Evolutionary conservation across 2,797 vertebrate genomes (phyloP), one percentile per base, ranked within the genome.

Genomic region (Acanthurus leucopareius): DNA sequence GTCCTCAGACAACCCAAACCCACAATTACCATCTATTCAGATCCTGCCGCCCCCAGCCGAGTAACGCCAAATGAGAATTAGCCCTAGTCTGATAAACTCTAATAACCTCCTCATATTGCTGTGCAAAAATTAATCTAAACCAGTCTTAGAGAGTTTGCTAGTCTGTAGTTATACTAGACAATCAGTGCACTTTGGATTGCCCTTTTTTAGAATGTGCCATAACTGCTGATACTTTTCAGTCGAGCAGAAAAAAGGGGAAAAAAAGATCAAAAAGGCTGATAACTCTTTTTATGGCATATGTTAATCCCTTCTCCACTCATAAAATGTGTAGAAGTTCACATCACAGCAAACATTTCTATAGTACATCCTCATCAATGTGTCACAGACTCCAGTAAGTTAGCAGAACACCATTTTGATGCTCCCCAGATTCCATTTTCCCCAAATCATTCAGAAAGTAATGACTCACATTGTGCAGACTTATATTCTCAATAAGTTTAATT

Each of bases 11-110:
- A 94, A 93, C 94, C 94, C 95, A 91, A 95, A 93, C 86, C 94
- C 94, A 93, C 95, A 96, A 96, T 97, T 95, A 94, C 93, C 95
- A 95, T 94, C 75, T 94, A 91, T 95, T 94, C 95, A 96, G 89
- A 92, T 91, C 92, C 93, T 89, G 85, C 85, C 84, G 81, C 90
- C 94, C 68, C 66, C 44, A 22, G 93, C 90, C 79, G 66, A 92
- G 87, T 93, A 88, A 95, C 88, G 93, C 90, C 86, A 92, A 93
- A 93, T 86, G 90, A 88, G 89, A 96, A 95, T 95, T 90, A 94
- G 89, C 84, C 83, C 77, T 91, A 93, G 87, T 94, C 92, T 93
- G 93, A 95, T 91, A 89, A 86, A 93, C 93, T 93, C 91, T 94
- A 94, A 96, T 95, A 91, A 91, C 87, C 90, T 93, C 51, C 86